phyloP scores from a whole-genome alignment of 2,888 invertebrate species.

The Poecilobothrus nobilitatus region DNA sequence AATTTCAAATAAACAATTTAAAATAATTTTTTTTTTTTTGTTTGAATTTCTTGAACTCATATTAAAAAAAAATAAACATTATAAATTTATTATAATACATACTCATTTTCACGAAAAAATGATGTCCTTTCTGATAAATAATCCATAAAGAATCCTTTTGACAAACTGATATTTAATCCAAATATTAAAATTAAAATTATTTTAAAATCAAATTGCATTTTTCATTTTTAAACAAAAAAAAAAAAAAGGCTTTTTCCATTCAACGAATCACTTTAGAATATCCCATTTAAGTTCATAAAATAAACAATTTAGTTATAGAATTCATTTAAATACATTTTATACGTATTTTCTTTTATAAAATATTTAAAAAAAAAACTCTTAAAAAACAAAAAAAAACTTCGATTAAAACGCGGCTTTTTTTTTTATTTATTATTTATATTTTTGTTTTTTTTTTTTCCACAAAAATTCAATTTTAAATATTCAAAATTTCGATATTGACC shows the following conservation, averaged over 20 bases:
- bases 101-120: constrained; percentile 8
- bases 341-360: no score
- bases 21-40: background rate
- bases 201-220: background rate
- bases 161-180: background rate
- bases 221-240: background rate
- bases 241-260: background rate
- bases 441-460: no score
- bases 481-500: background rate
- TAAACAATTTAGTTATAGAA: no score
- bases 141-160: constrained; percentile 2
- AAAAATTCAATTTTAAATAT: no score
- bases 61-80: background rate
- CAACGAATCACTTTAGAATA: background rate
- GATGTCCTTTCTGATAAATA: background rate
- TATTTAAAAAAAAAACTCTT: no score
- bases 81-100: background rate
- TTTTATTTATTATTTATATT: no score
- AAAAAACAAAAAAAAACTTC: no score
- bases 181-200: background rate
- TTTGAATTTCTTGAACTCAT: background rate
- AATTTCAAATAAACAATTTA: background rate
- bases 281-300: background rate
- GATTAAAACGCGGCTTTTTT: no score
- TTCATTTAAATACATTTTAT: no score